Conservation (phyloP, 2,888 invertebrate genomes). For the Beris chalybata region DNA sequence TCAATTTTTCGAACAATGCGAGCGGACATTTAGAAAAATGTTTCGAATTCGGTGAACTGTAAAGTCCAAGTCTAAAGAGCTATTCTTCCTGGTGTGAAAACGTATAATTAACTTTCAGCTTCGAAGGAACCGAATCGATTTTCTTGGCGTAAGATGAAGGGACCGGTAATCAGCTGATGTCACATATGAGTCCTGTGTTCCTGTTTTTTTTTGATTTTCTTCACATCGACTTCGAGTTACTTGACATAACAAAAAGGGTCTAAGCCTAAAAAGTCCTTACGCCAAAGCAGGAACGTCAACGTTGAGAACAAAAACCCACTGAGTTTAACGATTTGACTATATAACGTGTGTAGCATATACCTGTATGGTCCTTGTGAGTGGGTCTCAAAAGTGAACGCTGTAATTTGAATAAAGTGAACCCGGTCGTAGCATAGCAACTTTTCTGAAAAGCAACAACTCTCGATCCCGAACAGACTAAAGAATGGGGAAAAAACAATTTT, state of each 20-base stretch:
- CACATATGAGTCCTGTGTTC: constrained; percentile 32
- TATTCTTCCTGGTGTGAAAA: constrained; percentile 37
- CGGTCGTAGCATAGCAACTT: constrained; percentile 17
- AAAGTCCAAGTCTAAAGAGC: constrained; percentile 26
- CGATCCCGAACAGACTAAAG: constrained; percentile 19
- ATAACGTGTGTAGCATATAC: not conserved
- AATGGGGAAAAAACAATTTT: constrained; percentile 13
- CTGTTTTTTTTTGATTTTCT: constrained; percentile 12
- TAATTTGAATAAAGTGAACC: constrained; percentile 38
- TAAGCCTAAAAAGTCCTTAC: constrained; percentile 32
- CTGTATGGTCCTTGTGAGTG: constrained; percentile 31
- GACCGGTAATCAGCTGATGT: constrained; percentile 38
- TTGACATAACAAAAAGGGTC: constrained; percentile 17
- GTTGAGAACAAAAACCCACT: constrained; percentile 30
- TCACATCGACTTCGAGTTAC: constrained; percentile 14
- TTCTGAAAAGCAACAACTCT: constrained; percentile 22
- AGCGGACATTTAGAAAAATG: constrained; percentile 24
- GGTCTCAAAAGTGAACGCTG: constrained; percentile 33
- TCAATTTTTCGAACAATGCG: constrained; percentile 7
- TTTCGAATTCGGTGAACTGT: constrained; percentile 34
- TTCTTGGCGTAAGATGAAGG: constrained; percentile 22
- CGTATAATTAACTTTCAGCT: constrained; percentile 35
- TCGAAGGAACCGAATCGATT: constrained; percentile 30
- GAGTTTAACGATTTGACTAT: not conserved
- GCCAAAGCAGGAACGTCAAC: constrained; percentile 35